A percentile compares a stretch with the other conserved stretches of the same genome.
These are phyloP conservation scores for Paratilapia polleni DNA, from an alignment of 2,113 vertebrate species.

Conservation along the genomic window DNA sequence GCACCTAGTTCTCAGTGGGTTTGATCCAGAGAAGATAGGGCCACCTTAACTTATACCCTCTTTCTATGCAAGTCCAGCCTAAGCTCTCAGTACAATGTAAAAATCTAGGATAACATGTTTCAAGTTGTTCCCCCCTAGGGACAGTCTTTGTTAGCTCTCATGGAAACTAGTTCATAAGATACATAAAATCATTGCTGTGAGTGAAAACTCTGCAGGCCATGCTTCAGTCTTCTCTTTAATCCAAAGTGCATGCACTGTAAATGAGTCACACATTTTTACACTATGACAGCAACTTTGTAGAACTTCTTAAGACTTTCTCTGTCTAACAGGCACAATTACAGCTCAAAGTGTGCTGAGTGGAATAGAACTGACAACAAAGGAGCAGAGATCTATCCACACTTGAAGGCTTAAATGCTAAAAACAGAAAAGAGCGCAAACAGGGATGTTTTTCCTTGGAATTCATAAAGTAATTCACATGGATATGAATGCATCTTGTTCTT, in stretches of 20 bases:
- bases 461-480: constrained; percentile 39
- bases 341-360: constrained; percentile 23
- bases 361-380: constrained; percentile 52
- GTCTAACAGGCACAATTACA: constrained; percentile 51
- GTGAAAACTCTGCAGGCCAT: constrained; percentile 28
- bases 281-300: constrained; percentile 40
- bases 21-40: not conserved
- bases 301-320: constrained; percentile 44
- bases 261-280: constrained; percentile 38
- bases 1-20: not conserved
- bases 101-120: constrained; percentile 26
- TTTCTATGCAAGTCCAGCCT: not conserved
- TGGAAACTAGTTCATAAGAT: constrained; percentile 42
- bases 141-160: constrained; percentile 11
- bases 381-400: constrained; percentile 20
- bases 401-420: constrained; percentile 55
- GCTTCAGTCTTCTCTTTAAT: constrained; percentile 22
- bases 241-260: constrained; percentile 8
- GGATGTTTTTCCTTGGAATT: constrained; percentile 19
- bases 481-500: constrained; percentile 32
- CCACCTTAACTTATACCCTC: not conserved
- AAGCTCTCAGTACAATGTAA: not conserved
- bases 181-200: constrained; percentile 5
- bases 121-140: constrained; percentile 15
- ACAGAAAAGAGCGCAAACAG: constrained; percentile 34